Evolutionary conservation across 2,113 vertebrate genomes (phyloP), one percentile per base, ranked within the genome.

Genomic region (Callipepla californica): DNA sequence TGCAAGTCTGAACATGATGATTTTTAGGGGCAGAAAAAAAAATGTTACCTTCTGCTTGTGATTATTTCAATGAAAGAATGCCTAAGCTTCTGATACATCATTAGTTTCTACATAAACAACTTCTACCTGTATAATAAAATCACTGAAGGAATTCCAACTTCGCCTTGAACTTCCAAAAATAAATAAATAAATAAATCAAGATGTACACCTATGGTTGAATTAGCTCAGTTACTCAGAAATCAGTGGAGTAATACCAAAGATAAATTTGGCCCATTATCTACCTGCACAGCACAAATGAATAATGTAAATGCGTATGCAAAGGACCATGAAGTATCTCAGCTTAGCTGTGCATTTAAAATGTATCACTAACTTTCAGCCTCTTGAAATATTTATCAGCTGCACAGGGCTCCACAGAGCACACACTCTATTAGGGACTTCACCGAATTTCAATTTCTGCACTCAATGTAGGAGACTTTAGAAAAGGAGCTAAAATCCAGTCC

Each of bases 281-380:
- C 68, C 78, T 93, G 68, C 70, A 90, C 77, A 96, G 91, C 77
- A 94, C 81, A 92, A 90, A 95, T 90, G 91, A 95, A 96, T 95
- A 96, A 96, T 95, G 94, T 76, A 96, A 85, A 96, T 87, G 17
- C 22, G 36, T 73, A 96, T 95, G 80, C 92, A 96, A 95, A 95
- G 65, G 55, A 80, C 80, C 83, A 89, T 93, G 93, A 94, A 94
- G 75, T 74, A 77, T 87, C 89, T 88, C 85, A 66, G 86, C 85
- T 96, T 94, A 95, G 81, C 82, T 73, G 59, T 73, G 85, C 87
- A 91, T 94, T 96, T 96, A 76, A 95, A 96, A 95, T 93, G 78
- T 91, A 96, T 93, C 95, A 69, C 72, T 80, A 82, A 95, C 88
- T 95, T 92, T 70, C 83, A 92, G 86, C 48, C 88, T 58, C 61